These are phyloP conservation scores for Xestoiulus laeticollis DNA, from an alignment of 2,888 invertebrate genomes.

Conservation along the genomic window DNA sequence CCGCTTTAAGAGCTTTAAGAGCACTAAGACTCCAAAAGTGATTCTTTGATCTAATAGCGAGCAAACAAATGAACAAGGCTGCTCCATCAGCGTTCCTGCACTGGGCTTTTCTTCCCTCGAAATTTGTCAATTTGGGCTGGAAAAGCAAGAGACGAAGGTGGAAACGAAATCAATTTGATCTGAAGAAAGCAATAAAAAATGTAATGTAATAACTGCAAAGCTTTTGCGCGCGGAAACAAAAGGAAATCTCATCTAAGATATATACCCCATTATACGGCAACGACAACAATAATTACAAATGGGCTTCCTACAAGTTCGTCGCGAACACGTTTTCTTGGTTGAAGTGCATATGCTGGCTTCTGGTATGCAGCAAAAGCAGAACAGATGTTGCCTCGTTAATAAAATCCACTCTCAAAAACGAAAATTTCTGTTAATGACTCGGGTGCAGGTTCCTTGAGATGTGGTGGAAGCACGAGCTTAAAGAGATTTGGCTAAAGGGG, in stretches of 20 bases:
- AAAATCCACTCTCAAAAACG: slow-evolving; percentile 20
- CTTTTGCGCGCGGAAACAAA: slow-evolving; percentile 15
- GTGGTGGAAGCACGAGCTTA: background rate
- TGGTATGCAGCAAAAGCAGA: background rate
- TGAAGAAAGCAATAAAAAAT: slow-evolving; percentile 12
- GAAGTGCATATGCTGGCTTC: background rate
- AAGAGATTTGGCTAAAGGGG: background rate
- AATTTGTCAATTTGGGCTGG: background rate
- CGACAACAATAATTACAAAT: slow-evolving; percentile 26
- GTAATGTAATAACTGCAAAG: slow-evolving; percentile 26
- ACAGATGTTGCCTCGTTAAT: slow-evolving; percentile 19
- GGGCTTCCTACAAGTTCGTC: slow-evolving; percentile 4
- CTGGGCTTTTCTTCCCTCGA: background rate
- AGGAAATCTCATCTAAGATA: slow-evolving; percentile 20
- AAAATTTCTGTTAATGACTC: slow-evolving; percentile 7
- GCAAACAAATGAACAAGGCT: background rate
- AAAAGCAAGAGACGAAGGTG: slow-evolving; percentile 3
- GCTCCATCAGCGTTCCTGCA: background rate
- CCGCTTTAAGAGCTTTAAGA: slow-evolving; percentile 4
- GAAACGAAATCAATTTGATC: slow-evolving; percentile 20
- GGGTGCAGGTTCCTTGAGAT: background rate
- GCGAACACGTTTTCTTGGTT: background rate
- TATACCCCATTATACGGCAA: background rate
- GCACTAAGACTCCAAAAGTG: background rate
- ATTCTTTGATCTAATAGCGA: background rate